Conservation (phyloP, 2,797 vertebrate species). For the Sebastes nivosus region DNA sequence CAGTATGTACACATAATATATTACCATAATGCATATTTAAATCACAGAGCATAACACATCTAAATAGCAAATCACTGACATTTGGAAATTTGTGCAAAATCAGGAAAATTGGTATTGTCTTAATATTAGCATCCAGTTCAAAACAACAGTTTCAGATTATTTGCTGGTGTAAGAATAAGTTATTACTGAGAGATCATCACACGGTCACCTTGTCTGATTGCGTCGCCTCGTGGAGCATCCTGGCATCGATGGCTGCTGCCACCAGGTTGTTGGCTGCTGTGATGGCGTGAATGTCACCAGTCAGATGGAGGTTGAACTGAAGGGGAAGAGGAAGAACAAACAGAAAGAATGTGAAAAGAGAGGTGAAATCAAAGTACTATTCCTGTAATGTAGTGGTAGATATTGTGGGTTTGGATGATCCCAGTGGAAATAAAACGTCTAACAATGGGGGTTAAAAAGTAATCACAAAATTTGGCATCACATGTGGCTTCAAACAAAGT, state of each 20-base stretch:
- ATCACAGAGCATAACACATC: not conserved
- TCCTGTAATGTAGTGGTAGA: not conserved
- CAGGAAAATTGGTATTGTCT: not conserved
- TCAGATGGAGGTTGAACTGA: slow-evolving; percentile 98
- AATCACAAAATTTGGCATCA: not conserved
- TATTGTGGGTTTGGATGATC: not conserved
- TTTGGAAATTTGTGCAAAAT: not conserved
- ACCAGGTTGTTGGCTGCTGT: slow-evolving; percentile 97
- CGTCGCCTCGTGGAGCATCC: slow-evolving; percentile 93
- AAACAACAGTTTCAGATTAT: not conserved
- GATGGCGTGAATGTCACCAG: slow-evolving; percentile 98
- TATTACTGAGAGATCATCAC: slow-evolving; percentile 5
- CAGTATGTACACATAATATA: not conserved
- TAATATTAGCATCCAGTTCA: not conserved
- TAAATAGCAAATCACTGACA: not conserved
- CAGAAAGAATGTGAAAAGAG: not conserved
- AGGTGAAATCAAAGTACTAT: not conserved
- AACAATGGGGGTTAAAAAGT: not conserved
- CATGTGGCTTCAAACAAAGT: slow-evolving; percentile 5
- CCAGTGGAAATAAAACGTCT: not conserved
- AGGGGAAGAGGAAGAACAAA: not conserved
- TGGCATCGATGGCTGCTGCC: slow-evolving; percentile 93
- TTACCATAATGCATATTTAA: not conserved
- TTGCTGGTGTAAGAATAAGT: not conserved
- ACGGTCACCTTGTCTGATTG: slow-evolving; percentile 91